Conservation (phyloP, 2,888 invertebrate species). For the Polyommatus iphigenia region DNA sequence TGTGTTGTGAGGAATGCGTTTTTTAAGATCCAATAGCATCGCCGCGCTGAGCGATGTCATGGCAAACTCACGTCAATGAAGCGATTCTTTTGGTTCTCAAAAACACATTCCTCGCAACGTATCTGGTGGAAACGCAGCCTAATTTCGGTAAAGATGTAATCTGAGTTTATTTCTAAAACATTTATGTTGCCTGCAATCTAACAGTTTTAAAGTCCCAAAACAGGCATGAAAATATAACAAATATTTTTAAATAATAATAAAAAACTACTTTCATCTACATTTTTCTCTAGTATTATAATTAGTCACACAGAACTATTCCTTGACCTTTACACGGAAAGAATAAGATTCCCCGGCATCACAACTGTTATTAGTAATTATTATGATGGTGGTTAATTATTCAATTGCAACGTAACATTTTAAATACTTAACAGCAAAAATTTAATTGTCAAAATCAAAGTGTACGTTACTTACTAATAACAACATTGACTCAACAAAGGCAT, state of each 20-base stretch:
- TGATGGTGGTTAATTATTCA: not conserved
- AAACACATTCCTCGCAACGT: too few relatives aligned
- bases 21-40: too few relatives aligned
- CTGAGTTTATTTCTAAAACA: not conserved
- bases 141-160: not conserved
- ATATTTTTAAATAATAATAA: not conserved
- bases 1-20: too few relatives aligned
- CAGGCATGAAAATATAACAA: not conserved
- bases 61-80: too few relatives aligned
- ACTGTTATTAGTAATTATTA: not conserved
- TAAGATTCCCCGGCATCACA: not conserved
- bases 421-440: not conserved
- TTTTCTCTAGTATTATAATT: not conserved
- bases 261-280: not conserved
- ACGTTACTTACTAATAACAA: constrained; percentile 14
- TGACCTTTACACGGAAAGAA: not conserved
- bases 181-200: not conserved
- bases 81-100: too few relatives aligned
- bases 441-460: not conserved
- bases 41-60: too few relatives aligned
- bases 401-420: not conserved
- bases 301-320: not conserved
- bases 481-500: constrained; percentile 26
- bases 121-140: too few relatives aligned
- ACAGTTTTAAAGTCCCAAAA: not conserved